Evolutionary conservation across 2,888 invertebrate genomes (phyloP).

Genomic region (Xylophagus ater): DNA sequence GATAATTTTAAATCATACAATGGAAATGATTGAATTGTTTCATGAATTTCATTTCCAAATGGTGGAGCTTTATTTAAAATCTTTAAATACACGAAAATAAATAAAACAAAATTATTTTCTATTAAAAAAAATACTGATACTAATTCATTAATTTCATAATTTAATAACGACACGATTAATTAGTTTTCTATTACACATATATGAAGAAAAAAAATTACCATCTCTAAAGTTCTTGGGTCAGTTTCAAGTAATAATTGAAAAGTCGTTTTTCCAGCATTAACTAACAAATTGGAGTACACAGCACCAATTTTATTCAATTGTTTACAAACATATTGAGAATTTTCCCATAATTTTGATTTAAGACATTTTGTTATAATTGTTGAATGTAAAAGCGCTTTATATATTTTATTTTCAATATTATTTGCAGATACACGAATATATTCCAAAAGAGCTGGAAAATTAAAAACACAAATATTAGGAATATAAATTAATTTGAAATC

Average conservation of each 20-base stretch:
- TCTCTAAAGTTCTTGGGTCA: constrained; percentile 63
- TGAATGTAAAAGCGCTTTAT: constrained; percentile 47
- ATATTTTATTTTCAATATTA: constrained; percentile 35
- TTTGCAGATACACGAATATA: constrained; percentile 41
- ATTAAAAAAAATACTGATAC: not conserved
- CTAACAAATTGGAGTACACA: constrained; percentile 50
- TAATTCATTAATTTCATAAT: too few species aligned
- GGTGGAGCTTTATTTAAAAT: constrained; percentile 63
- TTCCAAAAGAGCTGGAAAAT: constrained; percentile 43
- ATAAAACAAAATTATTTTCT: constrained; percentile 1
- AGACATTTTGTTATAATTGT: constrained; percentile 56
- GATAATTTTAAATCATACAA: constrained; percentile 45
- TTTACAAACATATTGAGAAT: constrained; percentile 54
- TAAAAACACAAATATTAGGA: not conserved
- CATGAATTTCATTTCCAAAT: constrained; percentile 54
- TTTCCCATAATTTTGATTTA: constrained; percentile 59
- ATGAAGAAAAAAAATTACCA: constrained; percentile 38
- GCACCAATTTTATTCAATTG: constrained; percentile 63
- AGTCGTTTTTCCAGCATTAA: constrained; percentile 53
- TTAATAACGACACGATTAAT: too few species aligned
- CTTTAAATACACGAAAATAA: constrained; percentile 32
- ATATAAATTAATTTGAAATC: not conserved
- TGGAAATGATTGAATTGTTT: constrained; percentile 51
- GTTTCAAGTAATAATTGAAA: constrained; percentile 52
- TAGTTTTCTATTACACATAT: too few species aligned